Percentiles rank a stretch among this genome's conserved stretches.
Evolutionary conservation across 2,113 vertebrate genomes (phyloP).

Genomic region (Taxidea taxus): DNA sequence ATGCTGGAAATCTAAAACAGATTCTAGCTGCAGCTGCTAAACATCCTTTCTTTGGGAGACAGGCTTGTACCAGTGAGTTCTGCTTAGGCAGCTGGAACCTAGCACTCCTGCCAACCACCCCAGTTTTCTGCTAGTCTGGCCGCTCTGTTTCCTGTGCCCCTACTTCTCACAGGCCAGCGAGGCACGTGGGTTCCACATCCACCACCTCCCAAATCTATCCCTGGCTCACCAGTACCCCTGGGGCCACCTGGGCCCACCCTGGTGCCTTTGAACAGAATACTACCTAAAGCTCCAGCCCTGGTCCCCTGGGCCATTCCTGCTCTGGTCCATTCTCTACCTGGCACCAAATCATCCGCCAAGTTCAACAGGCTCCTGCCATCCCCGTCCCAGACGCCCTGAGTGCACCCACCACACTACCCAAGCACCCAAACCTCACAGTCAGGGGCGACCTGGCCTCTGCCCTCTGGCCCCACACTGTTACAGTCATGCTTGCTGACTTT

Average conservation of each 20-base stretch:
- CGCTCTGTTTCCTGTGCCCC: not conserved
- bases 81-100: not conserved
- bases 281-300: not conserved
- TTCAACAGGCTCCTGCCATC: not conserved
- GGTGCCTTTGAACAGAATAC: not conserved
- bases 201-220: not conserved
- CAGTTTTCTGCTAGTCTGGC: too few relatives aligned
- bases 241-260: not conserved
- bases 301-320: not conserved
- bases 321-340: not conserved
- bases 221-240: not conserved
- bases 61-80: not conserved
- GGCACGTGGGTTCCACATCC: not conserved
- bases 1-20: not conserved
- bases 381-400: rapidly evolving
- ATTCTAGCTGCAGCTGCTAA: not conserved
- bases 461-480: not conserved
- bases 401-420: not conserved
- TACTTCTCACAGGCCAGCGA: not conserved
- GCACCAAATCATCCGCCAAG: too few relatives aligned
- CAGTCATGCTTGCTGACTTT: not conserved
- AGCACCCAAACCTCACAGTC: not conserved
- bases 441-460: not conserved
- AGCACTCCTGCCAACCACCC: not conserved
- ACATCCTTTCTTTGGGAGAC: not conserved